Evolutionary conservation across 1,140 invertebrate species (phyloP).

Genomic region (Augochlora pura): DNA sequence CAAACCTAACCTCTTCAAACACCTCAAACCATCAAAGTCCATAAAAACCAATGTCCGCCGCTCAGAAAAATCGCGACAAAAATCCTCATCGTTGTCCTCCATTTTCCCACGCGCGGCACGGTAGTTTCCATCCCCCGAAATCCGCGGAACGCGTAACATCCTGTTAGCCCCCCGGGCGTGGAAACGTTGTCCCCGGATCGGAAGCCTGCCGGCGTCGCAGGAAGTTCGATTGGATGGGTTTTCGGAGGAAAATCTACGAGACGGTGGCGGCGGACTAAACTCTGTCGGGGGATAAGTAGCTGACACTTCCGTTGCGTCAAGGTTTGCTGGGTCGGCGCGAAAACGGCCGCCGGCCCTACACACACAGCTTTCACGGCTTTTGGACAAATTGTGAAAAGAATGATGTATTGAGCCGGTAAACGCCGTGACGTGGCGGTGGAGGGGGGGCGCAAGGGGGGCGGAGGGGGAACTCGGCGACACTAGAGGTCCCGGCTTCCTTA

Average conservation of each 20-base stretch:
- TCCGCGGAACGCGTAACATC: conserved; percentile 30
- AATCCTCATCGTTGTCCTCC: too few species aligned
- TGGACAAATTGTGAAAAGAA: conserved; percentile 74
- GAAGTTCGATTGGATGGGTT: conserved; percentile 43
- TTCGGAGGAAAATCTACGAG: conserved; percentile 68
- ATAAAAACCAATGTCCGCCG: too few species aligned
- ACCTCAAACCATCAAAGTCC: too few species aligned
- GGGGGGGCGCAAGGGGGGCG: too few species aligned
- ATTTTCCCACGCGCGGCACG: too few species aligned
- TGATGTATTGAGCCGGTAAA: conserved; percentile 71
- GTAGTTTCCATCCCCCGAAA: background rate
- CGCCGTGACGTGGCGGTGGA: conserved; percentile 55
- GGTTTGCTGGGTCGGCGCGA: conserved; percentile 1
- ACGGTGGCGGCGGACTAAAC: conserved; percentile 46
- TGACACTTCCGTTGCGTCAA: conserved; percentile 69
- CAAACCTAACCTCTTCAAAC: too few species aligned
- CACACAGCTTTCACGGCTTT: conserved; percentile 74
- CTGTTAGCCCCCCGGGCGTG: conserved; percentile 20
- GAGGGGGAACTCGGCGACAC: conserved; percentile 71
- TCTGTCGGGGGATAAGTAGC: conserved; percentile 70
- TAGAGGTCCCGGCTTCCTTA: conserved; percentile 54
- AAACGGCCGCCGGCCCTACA: conserved; percentile 56
- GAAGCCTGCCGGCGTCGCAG: background rate
- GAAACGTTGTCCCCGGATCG: too few species aligned
- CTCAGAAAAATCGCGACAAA: too few species aligned